A percentile compares a stretch with the other conserved stretches of the same genome.
Evolutionary conservation across 2,888 invertebrate species (phyloP).

Genomic region (Tiliacea citrago): DNA sequence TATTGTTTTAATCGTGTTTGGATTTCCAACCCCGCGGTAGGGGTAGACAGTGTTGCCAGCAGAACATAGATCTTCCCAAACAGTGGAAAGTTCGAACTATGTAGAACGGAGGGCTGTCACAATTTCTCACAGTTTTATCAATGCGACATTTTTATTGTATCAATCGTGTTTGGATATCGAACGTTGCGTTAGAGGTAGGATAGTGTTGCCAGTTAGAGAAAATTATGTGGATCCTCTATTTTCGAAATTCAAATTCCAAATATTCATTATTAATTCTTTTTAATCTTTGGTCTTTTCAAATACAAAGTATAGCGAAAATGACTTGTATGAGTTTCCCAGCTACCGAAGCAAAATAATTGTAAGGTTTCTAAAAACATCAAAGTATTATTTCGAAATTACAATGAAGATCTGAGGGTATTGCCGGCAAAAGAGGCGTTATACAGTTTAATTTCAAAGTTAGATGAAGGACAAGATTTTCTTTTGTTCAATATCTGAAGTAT

Average conservation of each 20-base stretch:
- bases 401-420: neutral
- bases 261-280: neutral
- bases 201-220: neutral
- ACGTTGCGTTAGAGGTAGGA: slow-evolving; percentile 34
- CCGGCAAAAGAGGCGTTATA: neutral
- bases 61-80: neutral
- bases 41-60: slow-evolving; percentile 34
- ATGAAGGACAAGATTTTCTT: neutral
- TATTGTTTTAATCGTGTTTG: slow-evolving; percentile 79
- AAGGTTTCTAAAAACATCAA: neutral
- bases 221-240: neutral
- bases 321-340: neutral
- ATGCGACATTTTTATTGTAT: slow-evolving; percentile 84
- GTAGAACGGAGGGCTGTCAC: neutral
- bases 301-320: neutral
- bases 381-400: neutral
- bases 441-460: slow-evolving; percentile 1
- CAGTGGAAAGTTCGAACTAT: neutral
- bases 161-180: slow-evolving; percentile 67
- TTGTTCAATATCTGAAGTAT: neutral
- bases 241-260: neutral
- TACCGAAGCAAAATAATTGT: slow-evolving; percentile 8
- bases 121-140: slow-evolving; percentile 80
- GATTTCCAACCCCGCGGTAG: slow-evolving; percentile 67
- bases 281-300: neutral